Evolutionary conservation across 2,113 vertebrate genomes (phyloP).

Genomic region (Ahaetulla prasina): DNA sequence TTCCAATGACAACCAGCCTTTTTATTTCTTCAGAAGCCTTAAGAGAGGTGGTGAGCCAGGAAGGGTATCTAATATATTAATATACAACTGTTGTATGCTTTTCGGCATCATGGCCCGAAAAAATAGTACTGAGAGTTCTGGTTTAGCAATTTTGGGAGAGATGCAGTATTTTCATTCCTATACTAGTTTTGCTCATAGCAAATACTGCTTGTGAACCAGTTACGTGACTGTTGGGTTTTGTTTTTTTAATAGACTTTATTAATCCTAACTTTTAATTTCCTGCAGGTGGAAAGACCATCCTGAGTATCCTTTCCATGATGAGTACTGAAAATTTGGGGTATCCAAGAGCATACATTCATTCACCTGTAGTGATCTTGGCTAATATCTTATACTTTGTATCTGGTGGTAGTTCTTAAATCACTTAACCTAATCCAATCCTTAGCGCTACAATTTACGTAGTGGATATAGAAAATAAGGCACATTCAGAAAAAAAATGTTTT

Average conservation of each 20-base stretch:
- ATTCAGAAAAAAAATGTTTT: background rate
- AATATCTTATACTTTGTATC: background rate
- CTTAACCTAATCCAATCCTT: background rate
- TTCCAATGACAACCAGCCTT: background rate
- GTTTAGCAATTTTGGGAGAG: background rate
- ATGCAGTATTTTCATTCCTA: background rate
- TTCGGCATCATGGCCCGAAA: background rate
- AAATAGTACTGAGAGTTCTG: background rate
- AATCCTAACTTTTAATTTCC: conserved; percentile 38
- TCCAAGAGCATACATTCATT: background rate
- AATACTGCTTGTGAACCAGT: background rate
- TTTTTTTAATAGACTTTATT: background rate
- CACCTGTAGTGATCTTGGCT: background rate
- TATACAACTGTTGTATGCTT: background rate
- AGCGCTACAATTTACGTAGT: background rate
- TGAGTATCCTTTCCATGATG: conserved; percentile 89
- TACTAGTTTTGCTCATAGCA: background rate
- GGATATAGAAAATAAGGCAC: background rate
- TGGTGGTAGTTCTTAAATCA: background rate
- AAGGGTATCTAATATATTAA: background rate
- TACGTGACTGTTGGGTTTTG: background rate
- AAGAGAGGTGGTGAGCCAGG: background rate
- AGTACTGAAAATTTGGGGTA: conserved; percentile 70
- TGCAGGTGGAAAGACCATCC: conserved; percentile 89
- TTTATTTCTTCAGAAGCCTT: background rate